phyloP scores from a whole-genome alignment of 2,113 vertebrate species.

The Callocephalon fimbriatum region DNA sequence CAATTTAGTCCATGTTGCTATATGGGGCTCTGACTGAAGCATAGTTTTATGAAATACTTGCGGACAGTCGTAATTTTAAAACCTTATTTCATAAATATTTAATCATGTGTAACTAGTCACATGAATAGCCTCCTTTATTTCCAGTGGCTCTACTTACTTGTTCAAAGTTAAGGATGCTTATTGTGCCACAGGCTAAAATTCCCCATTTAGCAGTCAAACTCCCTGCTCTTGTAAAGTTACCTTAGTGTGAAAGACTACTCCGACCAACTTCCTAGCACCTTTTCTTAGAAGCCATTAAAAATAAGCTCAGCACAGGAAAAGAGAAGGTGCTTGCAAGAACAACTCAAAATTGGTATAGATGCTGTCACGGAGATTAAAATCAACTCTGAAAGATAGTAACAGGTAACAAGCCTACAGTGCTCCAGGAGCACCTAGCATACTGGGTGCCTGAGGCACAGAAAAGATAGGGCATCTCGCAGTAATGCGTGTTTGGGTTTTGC shows the following conservation, averaged over 20 bases:
- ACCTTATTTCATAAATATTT: background rate
- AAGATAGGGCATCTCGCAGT: too few species aligned
- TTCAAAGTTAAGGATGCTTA: background rate
- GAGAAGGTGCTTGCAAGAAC: background rate
- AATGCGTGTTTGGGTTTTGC: too few species aligned
- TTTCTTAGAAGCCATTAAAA: background rate
- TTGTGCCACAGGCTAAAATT: background rate
- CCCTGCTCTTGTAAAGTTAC: background rate
- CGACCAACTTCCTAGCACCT: background rate
- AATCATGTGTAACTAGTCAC: background rate
- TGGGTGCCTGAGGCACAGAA: background rate
- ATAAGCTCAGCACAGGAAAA: background rate
- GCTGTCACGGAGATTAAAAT: background rate
- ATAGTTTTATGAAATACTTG: background rate
- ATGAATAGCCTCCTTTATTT: background rate
- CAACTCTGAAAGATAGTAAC: background rate
- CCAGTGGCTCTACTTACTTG: background rate
- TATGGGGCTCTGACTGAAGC: background rate
- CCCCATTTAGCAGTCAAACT: background rate
- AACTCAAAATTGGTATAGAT: background rate
- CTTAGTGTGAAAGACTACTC: background rate
- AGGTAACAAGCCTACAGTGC: background rate
- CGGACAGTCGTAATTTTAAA: background rate
- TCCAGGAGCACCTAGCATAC: background rate
- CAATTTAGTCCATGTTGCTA: background rate